Evolutionary conservation across 1,140 invertebrate genomes (phyloP), one percentile per base, ranked within the genome.

Genomic region (Battus philenor): DNA sequence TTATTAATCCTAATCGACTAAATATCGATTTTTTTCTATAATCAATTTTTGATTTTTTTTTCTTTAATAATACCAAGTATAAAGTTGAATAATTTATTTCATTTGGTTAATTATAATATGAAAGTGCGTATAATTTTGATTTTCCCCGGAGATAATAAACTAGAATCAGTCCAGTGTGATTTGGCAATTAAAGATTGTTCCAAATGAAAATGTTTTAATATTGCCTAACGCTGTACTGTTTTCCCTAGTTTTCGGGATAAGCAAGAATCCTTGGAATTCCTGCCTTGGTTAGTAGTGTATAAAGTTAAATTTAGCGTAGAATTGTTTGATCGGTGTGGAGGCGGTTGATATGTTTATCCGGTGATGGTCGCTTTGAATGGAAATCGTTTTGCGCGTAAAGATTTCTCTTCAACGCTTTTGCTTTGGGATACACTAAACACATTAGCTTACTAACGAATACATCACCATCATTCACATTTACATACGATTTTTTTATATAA

Each of bases 201-300:
- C 18, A 20, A 20, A 3, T 20, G 2, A 20, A 20, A 20, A 2
- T 3, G 18, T 20, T 20, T 20, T 20, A 20, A 20, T 3, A 20
- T 20, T 68, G 67, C 65, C 70, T 67, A 71, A 68, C 57, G 61
- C 53, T 71, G 55, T 75, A 67, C 71, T 77, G 75, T 82, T 81
- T 76, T 81, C 68, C 69, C 69, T 90, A 91, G 90, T 91, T 90
- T 89, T 87, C 89, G 90, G 89, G 90, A 91, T 88, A 91, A 91
- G 87, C 87, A 87, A 86, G 90, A 91, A 80, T 85, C 87, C 64
- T 89, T 91, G 90, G 90, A 91, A 84, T 91, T 90, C 88, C 87
- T 90, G 76, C 90, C 90, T 88, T 91, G 90, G 90, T 91, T 89
- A 90, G 90, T 91, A 91, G 66, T 67, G 64, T 68, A 74, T 59